These are phyloP conservation scores for Lordiphosa stackelbergi DNA, from an alignment of 1,140 invertebrate genomes.

Conservation along the genomic window DNA sequence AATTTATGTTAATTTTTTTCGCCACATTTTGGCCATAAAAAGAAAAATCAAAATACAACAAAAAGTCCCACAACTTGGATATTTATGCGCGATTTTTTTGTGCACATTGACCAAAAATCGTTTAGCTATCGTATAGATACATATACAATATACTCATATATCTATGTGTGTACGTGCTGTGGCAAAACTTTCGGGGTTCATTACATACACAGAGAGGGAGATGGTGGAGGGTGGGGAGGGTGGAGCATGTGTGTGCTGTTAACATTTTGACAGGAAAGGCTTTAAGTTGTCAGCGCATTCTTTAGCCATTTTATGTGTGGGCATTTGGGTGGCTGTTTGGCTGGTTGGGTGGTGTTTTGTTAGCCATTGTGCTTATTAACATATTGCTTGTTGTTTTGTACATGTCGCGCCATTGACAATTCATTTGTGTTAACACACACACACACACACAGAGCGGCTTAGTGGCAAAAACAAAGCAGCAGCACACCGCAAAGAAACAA, in stretches of 20 bases:
- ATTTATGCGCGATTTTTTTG: conserved; percentile 67
- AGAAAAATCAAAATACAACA: conserved; percentile 22
- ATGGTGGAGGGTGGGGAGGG: too few relatives aligned
- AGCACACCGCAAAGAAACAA: conserved; percentile 22
- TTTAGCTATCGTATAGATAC: conserved; percentile 36
- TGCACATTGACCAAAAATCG: conserved; percentile 59
- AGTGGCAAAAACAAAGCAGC: conserved; percentile 33
- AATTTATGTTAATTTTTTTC: conserved; percentile 63
- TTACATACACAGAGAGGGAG: conserved; percentile 24
- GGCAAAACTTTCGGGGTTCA: conserved; percentile 52
- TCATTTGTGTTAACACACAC: conserved; percentile 60
- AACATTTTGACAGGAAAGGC: conserved; percentile 66
- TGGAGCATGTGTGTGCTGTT: conserved; percentile 12
- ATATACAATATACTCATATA: conserved; percentile 20
- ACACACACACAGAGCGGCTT: conserved; percentile 34
- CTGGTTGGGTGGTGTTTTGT: conserved; percentile 10
- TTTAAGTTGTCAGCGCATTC: conserved; percentile 71
- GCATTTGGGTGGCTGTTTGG: conserved; percentile 1
- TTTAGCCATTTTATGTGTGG: conserved; percentile 47
- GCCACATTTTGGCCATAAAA: conserved; percentile 51
- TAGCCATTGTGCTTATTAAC: conserved; percentile 59
- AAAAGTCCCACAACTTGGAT: conserved; percentile 23
- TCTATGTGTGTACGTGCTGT: conserved; percentile 49
- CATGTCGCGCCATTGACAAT: conserved; percentile 62
- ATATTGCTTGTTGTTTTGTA: conserved; percentile 52